Conservation (phyloP, 2,113 vertebrate species). For the Nannospalax galili region DNA sequence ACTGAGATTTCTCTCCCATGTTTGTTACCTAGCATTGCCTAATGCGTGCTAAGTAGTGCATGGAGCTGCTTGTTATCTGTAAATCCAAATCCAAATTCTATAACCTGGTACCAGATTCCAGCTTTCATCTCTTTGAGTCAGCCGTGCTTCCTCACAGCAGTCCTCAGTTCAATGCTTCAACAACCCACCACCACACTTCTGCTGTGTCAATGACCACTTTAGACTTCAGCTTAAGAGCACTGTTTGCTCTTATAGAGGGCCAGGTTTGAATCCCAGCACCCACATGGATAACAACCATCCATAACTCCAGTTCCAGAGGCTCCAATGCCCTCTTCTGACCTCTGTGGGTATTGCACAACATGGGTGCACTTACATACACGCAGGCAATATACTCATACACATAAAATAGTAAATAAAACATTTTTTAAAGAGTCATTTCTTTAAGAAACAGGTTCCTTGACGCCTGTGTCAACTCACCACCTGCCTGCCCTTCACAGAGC, state of each 20-base stretch:
- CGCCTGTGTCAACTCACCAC: neutral
- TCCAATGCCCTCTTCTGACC: too few species aligned
- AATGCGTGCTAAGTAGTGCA: neutral
- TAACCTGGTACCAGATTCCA: neutral
- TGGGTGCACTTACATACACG: too few species aligned
- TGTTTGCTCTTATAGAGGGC: too few species aligned
- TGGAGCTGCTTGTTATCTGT: neutral
- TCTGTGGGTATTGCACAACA: too few species aligned
- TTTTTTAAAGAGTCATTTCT: neutral
- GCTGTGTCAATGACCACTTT: neutral
- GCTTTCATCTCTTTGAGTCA: neutral
- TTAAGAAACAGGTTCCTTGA: neutral
- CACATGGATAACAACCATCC: too few species aligned
- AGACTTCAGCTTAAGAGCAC: neutral
- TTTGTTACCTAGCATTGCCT: neutral
- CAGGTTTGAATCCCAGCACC: too few species aligned
- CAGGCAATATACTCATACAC: too few species aligned
- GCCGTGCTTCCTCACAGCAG: neutral
- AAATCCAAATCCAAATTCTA: slow-evolving; percentile 3
- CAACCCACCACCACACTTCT: too few species aligned
- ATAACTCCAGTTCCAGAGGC: too few species aligned
- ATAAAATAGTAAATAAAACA: too few species aligned
- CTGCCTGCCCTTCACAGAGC: neutral
- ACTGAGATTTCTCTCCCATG: neutral
- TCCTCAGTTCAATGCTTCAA: too few species aligned